These are phyloP conservation scores for Karalla daura DNA, from an alignment of 2,797 vertebrate genomes.

Conservation along the genomic window DNA sequence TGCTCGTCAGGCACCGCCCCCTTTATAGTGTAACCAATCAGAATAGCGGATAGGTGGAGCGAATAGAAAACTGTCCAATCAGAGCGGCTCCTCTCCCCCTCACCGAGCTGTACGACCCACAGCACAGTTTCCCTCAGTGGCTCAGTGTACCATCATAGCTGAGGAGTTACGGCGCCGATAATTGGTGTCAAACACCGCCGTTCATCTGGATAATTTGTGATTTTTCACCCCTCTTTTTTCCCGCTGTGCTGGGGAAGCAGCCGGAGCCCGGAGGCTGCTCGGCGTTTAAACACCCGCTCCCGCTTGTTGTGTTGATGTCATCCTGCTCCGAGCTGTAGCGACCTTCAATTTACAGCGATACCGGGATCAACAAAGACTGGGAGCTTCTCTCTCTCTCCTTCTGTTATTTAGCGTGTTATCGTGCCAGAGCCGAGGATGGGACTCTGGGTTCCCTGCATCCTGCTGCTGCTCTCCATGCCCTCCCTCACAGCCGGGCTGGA, in stretches of 20 bases:
- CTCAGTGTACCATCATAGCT: constrained; percentile 48
- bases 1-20: constrained; percentile 8
- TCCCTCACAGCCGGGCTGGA: constrained; percentile 64
- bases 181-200: not conserved
- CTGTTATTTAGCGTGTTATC: no score
- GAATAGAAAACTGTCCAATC: constrained; percentile 67
- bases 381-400: not conserved
- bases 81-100: constrained; percentile 15
- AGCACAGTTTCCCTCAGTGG: constrained; percentile 42
- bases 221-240: not conserved
- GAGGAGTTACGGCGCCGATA: constrained; percentile 28
- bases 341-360: constrained; percentile 70
- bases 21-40: constrained; percentile 62
- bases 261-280: constrained; percentile 2
- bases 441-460: constrained; percentile 54
- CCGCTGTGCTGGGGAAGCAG: not conserved
- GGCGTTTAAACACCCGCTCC: constrained; percentile 67
- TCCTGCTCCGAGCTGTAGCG: constrained; percentile 71
- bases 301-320: constrained; percentile 81
- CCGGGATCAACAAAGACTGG: constrained; percentile 63
- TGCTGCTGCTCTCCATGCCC: constrained; percentile 63
- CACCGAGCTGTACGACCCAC: constrained; percentile 42
- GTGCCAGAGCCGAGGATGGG: constrained; percentile 69
- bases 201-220: constrained; percentile 3
- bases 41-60: constrained; percentile 8